phyloP scores from a whole-genome alignment of 1,140 invertebrate species.

The Dreissena rostriformis region DNA sequence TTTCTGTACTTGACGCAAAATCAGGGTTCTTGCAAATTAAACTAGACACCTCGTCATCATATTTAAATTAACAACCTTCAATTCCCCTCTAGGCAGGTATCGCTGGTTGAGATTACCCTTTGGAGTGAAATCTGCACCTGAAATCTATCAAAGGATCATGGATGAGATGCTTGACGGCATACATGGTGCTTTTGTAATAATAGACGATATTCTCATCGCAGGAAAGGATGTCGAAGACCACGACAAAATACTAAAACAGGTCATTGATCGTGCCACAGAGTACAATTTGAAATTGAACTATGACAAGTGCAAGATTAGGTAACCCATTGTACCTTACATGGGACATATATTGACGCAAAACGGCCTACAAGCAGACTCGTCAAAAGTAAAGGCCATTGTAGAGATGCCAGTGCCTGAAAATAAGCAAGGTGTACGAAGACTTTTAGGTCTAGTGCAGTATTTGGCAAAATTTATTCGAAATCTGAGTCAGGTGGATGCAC shows the following conservation, averaged over 20 bases:
- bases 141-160: constrained; percentile 81
- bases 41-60: constrained; percentile 32
- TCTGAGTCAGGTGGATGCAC: constrained; percentile 49
- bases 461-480: constrained; percentile 63
- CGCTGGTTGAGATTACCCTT: constrained; percentile 59
- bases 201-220: constrained; percentile 76
- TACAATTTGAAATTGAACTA: constrained; percentile 63
- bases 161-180: constrained; percentile 73
- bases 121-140: constrained; percentile 67
- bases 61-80: constrained; percentile 31
- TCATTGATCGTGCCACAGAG: constrained; percentile 77
- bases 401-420: constrained; percentile 51
- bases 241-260: constrained; percentile 61
- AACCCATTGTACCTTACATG: constrained; percentile 51
- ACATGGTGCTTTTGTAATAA: constrained; percentile 61
- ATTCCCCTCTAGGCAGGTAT: constrained; percentile 59
- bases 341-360: constrained; percentile 72
- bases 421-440: constrained; percentile 39
- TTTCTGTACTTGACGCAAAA: constrained; percentile 48
- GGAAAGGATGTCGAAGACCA: constrained; percentile 53
- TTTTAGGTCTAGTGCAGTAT: constrained; percentile 61
- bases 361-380: constrained; percentile 77
- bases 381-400: constrained; percentile 76
- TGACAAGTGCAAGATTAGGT: constrained; percentile 55
- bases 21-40: constrained; percentile 54